phyloP scores from a whole-genome alignment of 2,888 invertebrate genomes.

The Volucella inanis region DNA sequence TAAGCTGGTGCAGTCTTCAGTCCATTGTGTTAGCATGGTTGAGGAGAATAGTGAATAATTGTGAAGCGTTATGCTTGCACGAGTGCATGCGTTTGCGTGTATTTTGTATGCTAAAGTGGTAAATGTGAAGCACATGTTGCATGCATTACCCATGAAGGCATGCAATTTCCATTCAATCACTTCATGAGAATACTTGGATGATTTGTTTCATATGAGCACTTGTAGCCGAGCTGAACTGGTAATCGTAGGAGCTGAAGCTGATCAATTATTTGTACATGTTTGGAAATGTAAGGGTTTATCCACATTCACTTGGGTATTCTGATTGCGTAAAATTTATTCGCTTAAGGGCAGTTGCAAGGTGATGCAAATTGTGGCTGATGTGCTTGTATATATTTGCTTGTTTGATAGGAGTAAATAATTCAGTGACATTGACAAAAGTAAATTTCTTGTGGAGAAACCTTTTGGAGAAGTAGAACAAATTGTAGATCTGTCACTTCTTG shows the following conservation, averaged over 20 bases:
- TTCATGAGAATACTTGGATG: slow-evolving; percentile 11
- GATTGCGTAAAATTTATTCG: background rate
- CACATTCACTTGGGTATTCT: slow-evolving; percentile 19
- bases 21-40: slow-evolving; percentile 22
- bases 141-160: slow-evolving; percentile 58
- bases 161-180: slow-evolving; percentile 15
- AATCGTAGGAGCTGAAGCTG: background rate
- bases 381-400: background rate
- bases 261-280: slow-evolving; percentile 31
- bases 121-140: slow-evolving; percentile 65
- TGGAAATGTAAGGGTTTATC: slow-evolving; percentile 14
- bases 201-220: background rate
- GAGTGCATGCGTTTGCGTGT: slow-evolving; percentile 52
- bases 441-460: too few species aligned
- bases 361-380: background rate
- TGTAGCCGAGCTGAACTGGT: background rate
- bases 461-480: too few species aligned
- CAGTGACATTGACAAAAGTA: too few species aligned
- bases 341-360: background rate
- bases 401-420: too few species aligned
- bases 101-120: slow-evolving; percentile 49
- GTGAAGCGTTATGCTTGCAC: slow-evolving; percentile 58
- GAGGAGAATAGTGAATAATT: slow-evolving; percentile 26
- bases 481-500: too few species aligned
- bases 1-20: background rate